A percentile compares a stretch with the other conserved stretches of the same genome.
These are phyloP conservation scores for Drosophila repleta DNA, from an alignment of 1,140 invertebrate genomes.

Conservation along the genomic window DNA sequence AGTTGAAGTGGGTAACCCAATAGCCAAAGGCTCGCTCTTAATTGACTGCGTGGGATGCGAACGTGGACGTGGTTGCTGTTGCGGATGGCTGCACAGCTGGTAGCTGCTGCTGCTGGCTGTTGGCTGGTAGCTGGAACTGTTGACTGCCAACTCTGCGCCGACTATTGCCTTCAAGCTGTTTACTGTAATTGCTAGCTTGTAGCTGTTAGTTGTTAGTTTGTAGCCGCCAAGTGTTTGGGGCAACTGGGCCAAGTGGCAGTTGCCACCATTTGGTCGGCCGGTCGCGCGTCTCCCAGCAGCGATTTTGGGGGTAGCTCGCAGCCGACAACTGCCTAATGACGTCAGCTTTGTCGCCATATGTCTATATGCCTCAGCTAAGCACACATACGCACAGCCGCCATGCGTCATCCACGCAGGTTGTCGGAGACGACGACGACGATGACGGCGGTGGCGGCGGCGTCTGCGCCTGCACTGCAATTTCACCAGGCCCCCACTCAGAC, in stretches of 20 bases:
- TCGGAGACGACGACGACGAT: background rate
- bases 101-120: constrained; percentile 7
- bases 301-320: constrained; percentile 42
- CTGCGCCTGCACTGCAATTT: constrained; percentile 68
- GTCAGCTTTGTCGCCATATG: constrained; percentile 79
- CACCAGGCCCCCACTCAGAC: constrained; percentile 47
- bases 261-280: constrained; percentile 12
- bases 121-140: constrained; percentile 1
- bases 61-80: constrained; percentile 22
- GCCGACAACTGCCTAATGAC: constrained; percentile 55
- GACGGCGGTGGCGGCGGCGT: background rate
- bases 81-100: constrained; percentile 31
- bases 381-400: constrained; percentile 44
- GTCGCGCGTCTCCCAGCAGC: background rate
- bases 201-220: constrained; percentile 33
- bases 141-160: constrained; percentile 7
- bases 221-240: constrained; percentile 9
- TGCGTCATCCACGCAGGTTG: constrained; percentile 71
- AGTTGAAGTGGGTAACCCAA: constrained; percentile 76
- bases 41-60: constrained; percentile 74
- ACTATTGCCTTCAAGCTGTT: constrained; percentile 13
- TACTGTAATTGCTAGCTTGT: constrained; percentile 41
- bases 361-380: constrained; percentile 51
- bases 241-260: constrained; percentile 40
- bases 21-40: constrained; percentile 74